Percentiles rank a stretch among this genome's conserved stretches.
phyloP scores from a whole-genome alignment of 92 coral and sea anemone genomes.

The Epizoanthus ramosus region DNA sequence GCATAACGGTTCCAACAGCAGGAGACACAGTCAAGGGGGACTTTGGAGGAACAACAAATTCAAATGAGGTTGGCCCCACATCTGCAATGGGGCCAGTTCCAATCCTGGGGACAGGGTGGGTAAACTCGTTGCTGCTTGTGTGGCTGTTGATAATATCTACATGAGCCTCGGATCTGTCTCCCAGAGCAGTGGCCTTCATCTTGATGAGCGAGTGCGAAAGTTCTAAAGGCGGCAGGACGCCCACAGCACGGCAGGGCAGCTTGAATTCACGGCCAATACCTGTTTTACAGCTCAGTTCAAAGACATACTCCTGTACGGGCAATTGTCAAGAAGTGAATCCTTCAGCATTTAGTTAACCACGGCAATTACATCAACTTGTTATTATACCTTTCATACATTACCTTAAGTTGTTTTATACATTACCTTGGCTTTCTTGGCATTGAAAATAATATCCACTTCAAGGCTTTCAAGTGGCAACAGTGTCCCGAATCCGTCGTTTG shows the following conservation, averaged over 20 bases:
- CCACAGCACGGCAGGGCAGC: slow-evolving; percentile 91
- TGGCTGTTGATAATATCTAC: slow-evolving; percentile 87
- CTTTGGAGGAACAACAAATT: slow-evolving; percentile 85
- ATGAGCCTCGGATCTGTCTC: slow-evolving; percentile 82
- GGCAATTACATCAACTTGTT: no score
- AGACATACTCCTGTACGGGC: slow-evolving; percentile 76
- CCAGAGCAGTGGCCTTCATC: slow-evolving; percentile 93
- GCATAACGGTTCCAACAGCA: slow-evolving; percentile 87
- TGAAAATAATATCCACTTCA: slow-evolving; percentile 92
- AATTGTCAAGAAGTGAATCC: background rate
- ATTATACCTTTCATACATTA: no score
- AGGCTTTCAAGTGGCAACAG: slow-evolving; percentile 89
- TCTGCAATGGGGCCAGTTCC: slow-evolving; percentile 95
- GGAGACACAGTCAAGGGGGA: slow-evolving; percentile 95
- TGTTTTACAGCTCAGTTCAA: slow-evolving; percentile 91
- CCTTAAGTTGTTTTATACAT: background rate
- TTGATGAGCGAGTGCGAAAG: slow-evolving; percentile 91
- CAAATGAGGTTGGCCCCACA: slow-evolving; percentile 97
- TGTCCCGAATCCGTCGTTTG: slow-evolving; percentile 99
- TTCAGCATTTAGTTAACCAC: background rate
- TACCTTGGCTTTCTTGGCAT: slow-evolving; percentile 98
- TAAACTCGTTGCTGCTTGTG: slow-evolving; percentile 96
- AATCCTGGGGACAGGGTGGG: slow-evolving; percentile 96
- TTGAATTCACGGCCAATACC: slow-evolving; percentile 97
- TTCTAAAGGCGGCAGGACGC: slow-evolving; percentile 86